Percentiles rank a stretch among this genome's conserved stretches.
phyloP scores from a whole-genome alignment of 2,797 vertebrate genomes.

The Mormyrus proboscirostris region DNA sequence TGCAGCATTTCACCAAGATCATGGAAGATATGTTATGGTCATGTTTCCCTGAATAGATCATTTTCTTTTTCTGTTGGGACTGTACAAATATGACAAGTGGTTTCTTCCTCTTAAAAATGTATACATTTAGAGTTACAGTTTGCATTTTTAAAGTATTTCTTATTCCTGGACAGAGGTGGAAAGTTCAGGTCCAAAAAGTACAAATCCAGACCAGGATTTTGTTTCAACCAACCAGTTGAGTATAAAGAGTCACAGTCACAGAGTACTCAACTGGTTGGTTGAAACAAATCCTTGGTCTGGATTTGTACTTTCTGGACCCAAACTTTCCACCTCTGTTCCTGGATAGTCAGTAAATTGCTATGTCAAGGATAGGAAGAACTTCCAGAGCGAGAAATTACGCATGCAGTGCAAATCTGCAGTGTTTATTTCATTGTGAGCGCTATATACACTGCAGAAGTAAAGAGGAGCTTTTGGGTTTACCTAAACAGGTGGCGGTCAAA shows the following conservation, averaged over 20 bases:
- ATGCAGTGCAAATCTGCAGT: not conserved
- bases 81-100: not conserved
- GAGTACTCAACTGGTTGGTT: too few relatives aligned
- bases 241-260: too few relatives aligned
- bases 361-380: not conserved
- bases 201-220: too few relatives aligned
- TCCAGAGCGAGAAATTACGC: not conserved
- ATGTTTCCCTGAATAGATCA: not conserved
- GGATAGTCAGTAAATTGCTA: not conserved
- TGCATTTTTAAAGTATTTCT: not conserved
- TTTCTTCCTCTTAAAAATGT: not conserved
- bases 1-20: not conserved
- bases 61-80: not conserved
- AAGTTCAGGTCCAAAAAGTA: too few relatives aligned
- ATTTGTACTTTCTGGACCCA: too few relatives aligned
- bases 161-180: not conserved
- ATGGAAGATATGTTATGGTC: not conserved
- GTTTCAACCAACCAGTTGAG: too few relatives aligned
- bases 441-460: not conserved
- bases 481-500: not conserved
- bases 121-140: not conserved
- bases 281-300: too few relatives aligned
- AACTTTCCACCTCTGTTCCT: too few relatives aligned
- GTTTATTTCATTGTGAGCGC: not conserved
- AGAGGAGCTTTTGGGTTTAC: not conserved